Evolutionary conservation across 2,113 vertebrate species (phyloP).

Genomic region (Tychaedon coryphoeus): DNA sequence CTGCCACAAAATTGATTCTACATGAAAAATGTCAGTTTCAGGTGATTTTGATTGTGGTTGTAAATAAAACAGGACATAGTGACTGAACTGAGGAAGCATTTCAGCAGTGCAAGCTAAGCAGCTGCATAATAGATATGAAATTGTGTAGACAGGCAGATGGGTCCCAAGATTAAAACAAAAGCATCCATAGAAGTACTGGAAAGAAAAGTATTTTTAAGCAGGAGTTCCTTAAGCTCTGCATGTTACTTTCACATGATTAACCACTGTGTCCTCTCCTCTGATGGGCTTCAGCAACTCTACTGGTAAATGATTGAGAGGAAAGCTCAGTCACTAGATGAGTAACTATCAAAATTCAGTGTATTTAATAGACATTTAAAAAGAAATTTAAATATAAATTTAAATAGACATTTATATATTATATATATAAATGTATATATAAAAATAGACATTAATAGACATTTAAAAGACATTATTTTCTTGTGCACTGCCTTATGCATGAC

Average conservation of each 20-base stretch:
- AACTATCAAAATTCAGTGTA: neutral
- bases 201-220: neutral
- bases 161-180: slow-evolving; percentile 31
- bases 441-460: neutral
- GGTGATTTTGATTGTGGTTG: slow-evolving; percentile 1
- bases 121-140: slow-evolving; percentile 29
- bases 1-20: neutral
- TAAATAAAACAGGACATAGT: slow-evolving; percentile 28
- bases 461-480: neutral
- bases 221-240: neutral
- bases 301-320: neutral
- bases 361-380: neutral
- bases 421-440: neutral
- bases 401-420: neutral
- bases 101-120: slow-evolving; percentile 22
- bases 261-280: neutral
- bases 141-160: slow-evolving; percentile 7
- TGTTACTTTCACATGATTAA: neutral
- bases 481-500: neutral
- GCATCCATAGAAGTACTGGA: neutral
- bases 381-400: neutral
- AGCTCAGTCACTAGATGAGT: neutral
- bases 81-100: slow-evolving; percentile 4
- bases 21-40: slow-evolving; percentile 23
- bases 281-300: neutral